phyloP scores from a whole-genome alignment of 2,888 invertebrate species.

The Brachyptera risi region DNA sequence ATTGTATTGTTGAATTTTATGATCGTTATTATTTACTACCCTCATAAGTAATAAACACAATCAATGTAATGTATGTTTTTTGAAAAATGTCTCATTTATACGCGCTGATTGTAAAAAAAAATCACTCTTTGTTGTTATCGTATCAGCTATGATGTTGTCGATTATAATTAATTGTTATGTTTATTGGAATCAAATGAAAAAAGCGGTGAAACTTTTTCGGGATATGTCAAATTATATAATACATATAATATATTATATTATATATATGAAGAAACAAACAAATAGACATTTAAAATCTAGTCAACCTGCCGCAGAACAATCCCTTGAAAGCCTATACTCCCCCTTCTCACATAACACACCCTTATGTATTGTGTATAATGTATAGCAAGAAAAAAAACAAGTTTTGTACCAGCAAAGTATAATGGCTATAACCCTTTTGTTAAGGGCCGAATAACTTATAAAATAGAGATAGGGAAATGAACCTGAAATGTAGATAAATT shows the following conservation, averaged over 20 bases:
- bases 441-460: slow-evolving; percentile 9
- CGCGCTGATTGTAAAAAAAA: slow-evolving; percentile 23
- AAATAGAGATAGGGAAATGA: slow-evolving; percentile 30
- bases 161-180: slow-evolving; percentile 17
- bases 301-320: neutral
- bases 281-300: no score
- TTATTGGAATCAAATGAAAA: slow-evolving; percentile 9
- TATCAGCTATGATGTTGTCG: slow-evolving; percentile 1
- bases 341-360: slow-evolving; percentile 27
- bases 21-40: no score
- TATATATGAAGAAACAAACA: no score
- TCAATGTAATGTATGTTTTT: slow-evolving; percentile 4
- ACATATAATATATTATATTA: neutral
- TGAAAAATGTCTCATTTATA: slow-evolving; percentile 5
- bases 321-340: slow-evolving; percentile 16
- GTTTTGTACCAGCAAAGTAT: slow-evolving; percentile 32
- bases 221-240: slow-evolving; percentile 12
- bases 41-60: no score
- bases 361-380: slow-evolving; percentile 26
- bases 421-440: slow-evolving; percentile 21
- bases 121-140: slow-evolving; percentile 13
- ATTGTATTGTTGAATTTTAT: no score
- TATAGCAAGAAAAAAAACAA: slow-evolving; percentile 29
- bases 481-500: slow-evolving; percentile 33
- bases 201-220: slow-evolving; percentile 15